Evolutionary conservation across 2,797 vertebrate species (phyloP), one percentile per base, ranked within the genome.

Genomic region (Ctenopoma multispine): DNA sequence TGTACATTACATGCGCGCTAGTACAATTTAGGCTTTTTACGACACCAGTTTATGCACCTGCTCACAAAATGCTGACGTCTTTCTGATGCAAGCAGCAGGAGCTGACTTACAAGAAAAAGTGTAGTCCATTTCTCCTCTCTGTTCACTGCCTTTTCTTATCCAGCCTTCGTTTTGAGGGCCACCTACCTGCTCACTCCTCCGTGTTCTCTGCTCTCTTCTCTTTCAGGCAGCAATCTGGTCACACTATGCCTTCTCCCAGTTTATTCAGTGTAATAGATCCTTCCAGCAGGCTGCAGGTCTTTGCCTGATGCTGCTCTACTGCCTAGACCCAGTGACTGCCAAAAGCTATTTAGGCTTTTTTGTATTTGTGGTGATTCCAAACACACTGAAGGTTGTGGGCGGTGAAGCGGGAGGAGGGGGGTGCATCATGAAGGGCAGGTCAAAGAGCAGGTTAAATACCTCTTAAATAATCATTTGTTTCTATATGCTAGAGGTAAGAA

Each of bases 241-340:
- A 84, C 88, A 63, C 87, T 90, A 85, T 87, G 87, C 76, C 82
- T 82, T 83, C 83, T 82, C 67, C 86, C 72, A 83, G 83, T 87
- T 87, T 89, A 80, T 90, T 83, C 76, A 79, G 63, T 80, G 93
- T 92, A 94, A 95, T 93, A 93, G 92, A 95, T 94, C 91, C 92
- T 79, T 90, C 77, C 73, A 80, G 87, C 77, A 77, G 75, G 12
- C 36, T 75, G 80, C 81, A 71, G 68, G 75, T 75, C 77, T 62
- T 65, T 57, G 89, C 84, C 79, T 79, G 82, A 86, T 85, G 84
- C 80, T 90, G 71, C 63, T 79, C 80, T 83, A 81, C 81, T 80
- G 87, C 85, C 82, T 68, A 62, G 80, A 82, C 70, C 75, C 79
- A 67, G 75, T 54, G 83, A 90, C 89, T 87, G 82, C 87, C 89